Base-by-base conservation (phyloP, 2,888 invertebrate species). In the Phasia obesa region DNA sequence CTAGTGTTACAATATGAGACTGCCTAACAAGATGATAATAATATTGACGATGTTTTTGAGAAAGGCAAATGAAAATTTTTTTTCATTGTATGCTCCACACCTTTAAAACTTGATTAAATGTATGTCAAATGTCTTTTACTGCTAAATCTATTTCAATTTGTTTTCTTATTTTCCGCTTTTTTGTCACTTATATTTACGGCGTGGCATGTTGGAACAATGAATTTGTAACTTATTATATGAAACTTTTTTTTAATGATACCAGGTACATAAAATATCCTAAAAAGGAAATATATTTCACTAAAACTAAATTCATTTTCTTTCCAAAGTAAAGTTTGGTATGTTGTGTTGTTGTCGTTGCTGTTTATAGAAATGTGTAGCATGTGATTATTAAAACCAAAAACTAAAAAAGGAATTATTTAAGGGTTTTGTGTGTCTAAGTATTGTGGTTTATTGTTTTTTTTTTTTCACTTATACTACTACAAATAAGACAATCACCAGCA, bases 131-230 rank as follows among this genome's bases (percentile, higher is more conserved):
- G 60, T 73, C 42, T 70, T 38, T 9, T 49, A 57, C 25, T 17
- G 64, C 23, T 1, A 23, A 35, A 35, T 23, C n/a, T 21, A 44
- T 51, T 31, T 60, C 4, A 51, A 21, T 27, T 60, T 9, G 5
- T 21, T 76, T 65, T 57, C 21, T 31, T 47, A 21, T 47, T 31
- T 44, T 7, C 9, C 53, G 42, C 7, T 27, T 80, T 31, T 70
- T 27, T 84, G 85, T 85, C 81, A 84, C 65, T 77, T 84, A 51
- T 82, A 71, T 67, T 38, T 57, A 81, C 77, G 69, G 73, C n/a
- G n/a, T n/a, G n/a, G n/a, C 87, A 87, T 88, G 86, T 88, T 86
- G 85, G 87, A 87, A 87, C 88, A 90, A 89, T 89, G 87, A 88
- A 88, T 89, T 88, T 89, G 88, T 88, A 88, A 88, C 86, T 88